Evolutionary conservation across 1,140 invertebrate species (phyloP), one percentile per base, ranked within the genome.

Genomic region (Cheumatopsyche charites): DNA sequence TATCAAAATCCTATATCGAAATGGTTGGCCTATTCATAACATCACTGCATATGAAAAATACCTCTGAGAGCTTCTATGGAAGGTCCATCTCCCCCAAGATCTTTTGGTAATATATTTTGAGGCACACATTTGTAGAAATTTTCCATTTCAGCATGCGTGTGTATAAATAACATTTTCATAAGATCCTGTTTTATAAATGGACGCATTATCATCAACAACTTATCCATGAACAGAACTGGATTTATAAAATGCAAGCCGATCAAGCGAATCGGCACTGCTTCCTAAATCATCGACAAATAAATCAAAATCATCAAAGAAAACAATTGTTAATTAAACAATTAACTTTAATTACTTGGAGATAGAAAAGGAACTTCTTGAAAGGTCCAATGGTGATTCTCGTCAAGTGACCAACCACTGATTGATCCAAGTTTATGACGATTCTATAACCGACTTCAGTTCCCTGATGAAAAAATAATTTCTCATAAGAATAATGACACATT

Each of bases 181-280:
- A 36, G 89, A 84, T 62, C n/a, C n/a, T 90, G 90, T 74, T 90
- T 91, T 83, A 91, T 86, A 69, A 92, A 90, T 0, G 90, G 90
- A 74, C 84, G 88, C 79, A 91, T 85, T 67, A 92, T 75, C 17
- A 85, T 85, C 77, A 92, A 77, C 41, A 91, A 82, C 76, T 88
- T 88, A 73, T 91, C 90, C 82, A 91, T 87, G 45, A 91, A 87
- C 0, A 85, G 79, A 0, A 88, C 87, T 26, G 87, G 86, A 73
- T 91, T 91, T 63, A 91, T 80, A 71, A 89, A 90, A 78, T 92
- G 90, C 0, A 91, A 79, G 0, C 86, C 86, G 71, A 88, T 88
- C 1, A 92, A 76, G 61, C 87, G 83, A 11, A 90, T 82, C 0
- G 90, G 86, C 78, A 88, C 82, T 1, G 83, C 86, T 78, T 91